phyloP scores from a whole-genome alignment of 2,888 invertebrate species.

The Salpingus planirostris region DNA sequence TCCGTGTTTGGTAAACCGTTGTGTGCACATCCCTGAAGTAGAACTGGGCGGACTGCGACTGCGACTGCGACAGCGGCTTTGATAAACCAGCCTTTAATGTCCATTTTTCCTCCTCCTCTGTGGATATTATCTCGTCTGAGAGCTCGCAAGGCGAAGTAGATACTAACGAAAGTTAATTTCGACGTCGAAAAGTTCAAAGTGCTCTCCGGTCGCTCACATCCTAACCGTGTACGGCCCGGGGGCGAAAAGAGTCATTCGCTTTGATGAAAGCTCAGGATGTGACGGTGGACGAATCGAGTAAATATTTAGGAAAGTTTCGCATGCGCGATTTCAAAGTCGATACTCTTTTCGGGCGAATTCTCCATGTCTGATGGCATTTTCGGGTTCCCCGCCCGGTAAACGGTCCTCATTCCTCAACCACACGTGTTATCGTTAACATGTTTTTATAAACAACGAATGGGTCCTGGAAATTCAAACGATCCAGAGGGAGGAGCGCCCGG shows the following conservation, averaged over 20 bases:
- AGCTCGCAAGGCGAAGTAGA: no score
- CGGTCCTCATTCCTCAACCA: constrained; percentile 14
- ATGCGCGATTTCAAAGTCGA: constrained; percentile 19
- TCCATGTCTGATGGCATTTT: constrained; percentile 18
- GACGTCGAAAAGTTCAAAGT: constrained; percentile 11
- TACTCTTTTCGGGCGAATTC: constrained; percentile 16
- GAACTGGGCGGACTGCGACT: no score
- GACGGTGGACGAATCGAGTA: constrained; percentile 7
- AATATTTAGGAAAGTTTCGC: constrained; percentile 17
- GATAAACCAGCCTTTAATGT: no score
- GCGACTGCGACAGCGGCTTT: no score
- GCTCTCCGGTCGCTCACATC: constrained; percentile 12
- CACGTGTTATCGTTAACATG: constrained; percentile 20
- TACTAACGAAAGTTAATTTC: constrained; percentile 18
- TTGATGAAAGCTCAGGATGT: constrained; percentile 15
- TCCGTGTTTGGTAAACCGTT: no score
- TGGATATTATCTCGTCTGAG: no score
- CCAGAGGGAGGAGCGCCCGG: no score
- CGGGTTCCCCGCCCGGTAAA: constrained; percentile 15
- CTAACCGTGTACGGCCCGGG: constrained; percentile 6
- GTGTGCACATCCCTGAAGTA: no score
- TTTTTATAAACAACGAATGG: constrained; percentile 18
- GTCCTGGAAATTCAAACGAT: constrained; percentile 3
- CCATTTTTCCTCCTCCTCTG: no score
- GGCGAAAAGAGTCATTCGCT: constrained; percentile 10